Evolutionary conservation across 2,888 invertebrate genomes (phyloP), one percentile per base, ranked within the genome.

Genomic region (Parnassius smintheus): DNA sequence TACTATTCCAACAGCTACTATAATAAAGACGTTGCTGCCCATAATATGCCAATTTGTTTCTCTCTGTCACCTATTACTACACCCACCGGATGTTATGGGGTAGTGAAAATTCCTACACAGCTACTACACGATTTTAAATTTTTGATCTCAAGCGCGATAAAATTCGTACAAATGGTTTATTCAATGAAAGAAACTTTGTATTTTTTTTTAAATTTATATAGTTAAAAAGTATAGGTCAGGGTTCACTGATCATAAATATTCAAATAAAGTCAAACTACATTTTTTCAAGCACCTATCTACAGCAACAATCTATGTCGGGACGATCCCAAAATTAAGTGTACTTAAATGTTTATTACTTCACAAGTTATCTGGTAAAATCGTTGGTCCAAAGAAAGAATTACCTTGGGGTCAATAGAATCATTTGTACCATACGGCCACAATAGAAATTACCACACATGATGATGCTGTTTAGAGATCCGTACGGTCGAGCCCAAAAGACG

Each of bases 291-390:
- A 46, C 25, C 18, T 42, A 13, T 51, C 52, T 44, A n/a, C 22
- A 0, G 9, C 44, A 51, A 22, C 55, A 45, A 66, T 59, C 68
- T 48, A 41, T 25, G 63, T 66, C 68, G 70, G 68, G 68, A 68
- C 67, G 65, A 42, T 53, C 18, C 46, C 59, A 62, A 67, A 68
- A 68, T 68, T 66, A 68, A 66, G 66, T 66, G 49, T 56, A 62
- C 62, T 64, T 64, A 64, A 53, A 58, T 56, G 64, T 56, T 59
- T 65, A 66, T 65, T 42, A 44, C 58, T 59, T 45, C 46, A 3
- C 7, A 48, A 56, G 45, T 56, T 56, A 56, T 56, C 56, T 46
- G 25, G 48, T 45, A 48, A 46, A 56, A 56, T 46, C 56, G 25
- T 25, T 35, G 25, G 46, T 48, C 56, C 56, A 35, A 46, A 13